phyloP scores from a whole-genome alignment of 1,140 invertebrate species.

The Heliconius eleuchia region DNA sequence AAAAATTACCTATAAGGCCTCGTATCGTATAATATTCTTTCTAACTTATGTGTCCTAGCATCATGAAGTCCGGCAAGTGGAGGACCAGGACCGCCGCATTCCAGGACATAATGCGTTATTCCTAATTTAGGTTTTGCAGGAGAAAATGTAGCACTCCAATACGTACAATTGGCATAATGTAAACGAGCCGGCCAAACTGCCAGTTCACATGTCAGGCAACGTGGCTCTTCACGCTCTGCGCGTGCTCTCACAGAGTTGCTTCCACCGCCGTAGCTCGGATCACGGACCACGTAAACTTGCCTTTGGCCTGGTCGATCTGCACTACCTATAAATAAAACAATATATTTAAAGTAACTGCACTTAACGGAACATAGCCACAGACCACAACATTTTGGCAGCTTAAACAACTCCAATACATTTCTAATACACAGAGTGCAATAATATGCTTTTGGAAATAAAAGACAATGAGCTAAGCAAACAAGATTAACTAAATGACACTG shows the following conservation, averaged over 20 bases:
- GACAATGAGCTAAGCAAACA: constrained; percentile 37
- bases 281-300: constrained; percentile 91
- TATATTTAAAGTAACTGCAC: constrained; percentile 10
- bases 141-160: constrained; percentile 87
- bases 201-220: constrained; percentile 91
- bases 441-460: constrained; percentile 31
- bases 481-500: constrained; percentile 37
- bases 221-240: constrained; percentile 86
- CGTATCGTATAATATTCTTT: constrained; percentile 88
- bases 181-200: constrained; percentile 87
- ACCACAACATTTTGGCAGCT: constrained; percentile 29
- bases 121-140: constrained; percentile 80
- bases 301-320: constrained; percentile 91
- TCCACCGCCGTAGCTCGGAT: constrained; percentile 78
- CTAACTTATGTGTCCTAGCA: constrained; percentile 86
- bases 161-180: constrained; percentile 90
- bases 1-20: constrained; percentile 82
- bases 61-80: constrained; percentile 90
- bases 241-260: constrained; percentile 84
- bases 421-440: constrained; percentile 26
- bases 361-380: constrained; percentile 13
- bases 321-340: constrained; percentile 79
- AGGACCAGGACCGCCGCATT: constrained; percentile 90
- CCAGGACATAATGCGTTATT: constrained; percentile 87
- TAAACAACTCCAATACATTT: constrained; percentile 28